Base-by-base conservation (phyloP, 2,888 invertebrate genomes). In the Hybos culiciformis region DNA sequence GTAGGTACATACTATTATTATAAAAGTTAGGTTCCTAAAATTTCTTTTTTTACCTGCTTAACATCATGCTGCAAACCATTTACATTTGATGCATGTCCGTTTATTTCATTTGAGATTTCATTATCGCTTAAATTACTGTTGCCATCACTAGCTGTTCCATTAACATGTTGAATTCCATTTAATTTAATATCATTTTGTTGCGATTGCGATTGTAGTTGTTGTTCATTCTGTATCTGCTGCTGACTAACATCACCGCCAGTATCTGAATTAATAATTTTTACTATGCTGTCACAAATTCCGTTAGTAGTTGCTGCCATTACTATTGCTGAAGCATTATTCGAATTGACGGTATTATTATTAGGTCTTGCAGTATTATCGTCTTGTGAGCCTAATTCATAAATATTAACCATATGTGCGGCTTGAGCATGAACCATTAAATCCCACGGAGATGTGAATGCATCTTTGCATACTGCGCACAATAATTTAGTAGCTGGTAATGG, bases 371-470 rank as follows among this genome's bases (percentile, higher is more conserved):
- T 45, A 18, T 46, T 45, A 18, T 48, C 48, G 19, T 44, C 40
- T 5, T 42, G n/a, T n/a, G n/a, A n/a, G 40, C 75, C 74, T 55
- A 77, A 67, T 65, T 77, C 75, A 67, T 78, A 78, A 58, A 78
- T 77, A 67, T 77, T 76, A 60, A 77, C 71, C 75, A 76, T 77
- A 62, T 78, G 78, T 41, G 77, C 75, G 34, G 77, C 73, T 57
- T 78, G 78, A 48, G 77, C 77, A 62, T 78, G 78, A 42, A 78
- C 78, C 75, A 78, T 77, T 53, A 78, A 64, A 63, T 78, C 78
- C 78, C 78, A 78, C 46, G 78, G 77, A 55, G 73, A 74, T 52
- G 68, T 67, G 57, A 78, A 78, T 46, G 74, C 71, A 59, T 77
- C 76, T 65, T 78, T 77, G 65, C 78, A 78, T 54, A 75, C 72